These are phyloP conservation scores for Scotopteryx bipunctaria DNA, from an alignment of 2,888 invertebrate genomes.

Conservation along the genomic window DNA sequence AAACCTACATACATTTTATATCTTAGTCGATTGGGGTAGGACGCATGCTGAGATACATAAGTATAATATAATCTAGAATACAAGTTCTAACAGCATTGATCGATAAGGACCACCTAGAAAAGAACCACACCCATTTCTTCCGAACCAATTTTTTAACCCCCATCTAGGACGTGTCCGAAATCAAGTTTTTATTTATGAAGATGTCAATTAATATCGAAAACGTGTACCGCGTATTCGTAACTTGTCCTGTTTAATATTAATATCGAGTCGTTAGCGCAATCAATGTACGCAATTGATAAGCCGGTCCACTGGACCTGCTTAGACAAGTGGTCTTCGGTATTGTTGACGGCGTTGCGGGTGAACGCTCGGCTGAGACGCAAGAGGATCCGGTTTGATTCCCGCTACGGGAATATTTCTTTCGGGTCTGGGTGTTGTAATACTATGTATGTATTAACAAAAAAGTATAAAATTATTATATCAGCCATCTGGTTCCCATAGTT, in stretches of 20 bases:
- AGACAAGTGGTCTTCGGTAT: constrained; percentile 10
- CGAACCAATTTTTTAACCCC: constrained; percentile 7
- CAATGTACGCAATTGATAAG: constrained; percentile 27
- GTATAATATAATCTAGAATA: background rate
- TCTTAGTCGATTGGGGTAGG: background rate
- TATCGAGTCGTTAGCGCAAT: constrained; percentile 31
- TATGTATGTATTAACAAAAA: no score
- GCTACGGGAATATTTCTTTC: no score
- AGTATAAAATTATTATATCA: no score
- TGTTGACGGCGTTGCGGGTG: no score
- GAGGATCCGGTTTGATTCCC: no score
- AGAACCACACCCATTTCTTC: constrained; percentile 6
- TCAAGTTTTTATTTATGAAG: constrained; percentile 32
- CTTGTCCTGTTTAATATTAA: constrained; percentile 35
- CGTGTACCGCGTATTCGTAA: constrained; percentile 25
- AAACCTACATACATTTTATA: background rate
- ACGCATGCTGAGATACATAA: background rate
- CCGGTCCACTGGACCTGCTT: constrained; percentile 1
- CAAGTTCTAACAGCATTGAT: background rate
- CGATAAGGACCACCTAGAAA: constrained; percentile 14
- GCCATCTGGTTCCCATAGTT: no score
- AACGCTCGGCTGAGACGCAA: no score
- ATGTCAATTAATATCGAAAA: constrained; percentile 37
- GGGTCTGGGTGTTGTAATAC: no score
- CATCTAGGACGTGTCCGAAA: constrained; percentile 5